Evolutionary conservation across 1,140 invertebrate species (phyloP).

Genomic region (Drosophila sucinea): DNA sequence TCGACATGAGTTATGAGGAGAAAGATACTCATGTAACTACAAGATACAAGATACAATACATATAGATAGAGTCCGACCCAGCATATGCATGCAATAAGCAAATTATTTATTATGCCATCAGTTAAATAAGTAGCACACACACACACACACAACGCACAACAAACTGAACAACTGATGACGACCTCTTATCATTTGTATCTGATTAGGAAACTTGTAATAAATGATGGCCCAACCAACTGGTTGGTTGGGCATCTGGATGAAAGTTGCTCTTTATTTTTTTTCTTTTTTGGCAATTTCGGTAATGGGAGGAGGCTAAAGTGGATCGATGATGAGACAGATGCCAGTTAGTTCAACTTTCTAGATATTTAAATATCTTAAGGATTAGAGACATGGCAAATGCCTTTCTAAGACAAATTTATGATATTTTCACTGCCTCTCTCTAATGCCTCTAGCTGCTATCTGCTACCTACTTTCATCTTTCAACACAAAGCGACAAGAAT

Average conservation of each 20-base stretch:
- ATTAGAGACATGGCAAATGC: slow-evolving; percentile 14
- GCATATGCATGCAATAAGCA: slow-evolving; percentile 77
- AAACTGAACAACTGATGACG: slow-evolving; percentile 57
- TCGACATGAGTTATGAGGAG: slow-evolving; percentile 65
- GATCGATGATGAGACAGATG: slow-evolving; percentile 57
- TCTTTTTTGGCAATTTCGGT: background rate
- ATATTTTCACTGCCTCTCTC: slow-evolving; percentile 26
- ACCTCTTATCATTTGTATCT: slow-evolving; percentile 75
- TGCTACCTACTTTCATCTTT: slow-evolving; percentile 58
- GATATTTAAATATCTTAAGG: background rate
- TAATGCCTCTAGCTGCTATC: slow-evolving; percentile 3
- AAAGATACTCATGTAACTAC: slow-evolving; percentile 50
- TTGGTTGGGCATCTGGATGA: background rate
- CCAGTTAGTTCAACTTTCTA: slow-evolving; percentile 17
- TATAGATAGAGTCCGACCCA: slow-evolving; percentile 22
- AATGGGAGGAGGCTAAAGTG: slow-evolving; percentile 36
- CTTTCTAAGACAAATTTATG: slow-evolving; percentile 67
- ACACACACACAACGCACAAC: too few relatives aligned
- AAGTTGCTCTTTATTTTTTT: background rate
- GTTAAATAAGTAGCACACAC: slow-evolving; percentile 59
- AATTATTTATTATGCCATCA: slow-evolving; percentile 81
- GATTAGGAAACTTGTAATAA: slow-evolving; percentile 75
- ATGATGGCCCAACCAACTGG: slow-evolving; percentile 43
- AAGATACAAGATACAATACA: slow-evolving; percentile 54
- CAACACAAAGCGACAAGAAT: slow-evolving; percentile 32